Conservation (phyloP, 1,140 invertebrate species). For the Solen grandis region DNA sequence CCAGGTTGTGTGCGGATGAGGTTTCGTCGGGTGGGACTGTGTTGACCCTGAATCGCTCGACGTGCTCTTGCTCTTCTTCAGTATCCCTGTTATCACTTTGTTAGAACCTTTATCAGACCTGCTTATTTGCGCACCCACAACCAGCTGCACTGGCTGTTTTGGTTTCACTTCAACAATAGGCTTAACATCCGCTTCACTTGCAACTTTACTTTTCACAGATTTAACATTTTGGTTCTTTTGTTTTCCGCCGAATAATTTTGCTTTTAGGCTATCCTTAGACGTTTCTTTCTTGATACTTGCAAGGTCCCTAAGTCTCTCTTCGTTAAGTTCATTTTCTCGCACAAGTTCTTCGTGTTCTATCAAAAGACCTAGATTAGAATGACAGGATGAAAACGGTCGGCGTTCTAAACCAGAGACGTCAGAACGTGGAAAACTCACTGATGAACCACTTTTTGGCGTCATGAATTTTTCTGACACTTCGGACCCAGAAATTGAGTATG, state of each 20-base stretch:
- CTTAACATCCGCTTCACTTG: background rate
- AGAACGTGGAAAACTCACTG: slow-evolving; percentile 20
- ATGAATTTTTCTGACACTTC: slow-evolving; percentile 11
- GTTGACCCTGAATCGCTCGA: slow-evolving; percentile 24
- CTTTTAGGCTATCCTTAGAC: slow-evolving; percentile 7
- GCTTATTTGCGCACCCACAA: slow-evolving; percentile 5
- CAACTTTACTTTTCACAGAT: background rate
- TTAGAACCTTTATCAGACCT: background rate
- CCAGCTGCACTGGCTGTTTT: slow-evolving; percentile 16
- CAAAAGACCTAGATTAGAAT: slow-evolving; percentile 35
- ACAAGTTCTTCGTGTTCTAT: slow-evolving; percentile 28
- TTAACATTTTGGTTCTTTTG: slow-evolving; percentile 20
- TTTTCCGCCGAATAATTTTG: slow-evolving; percentile 17
- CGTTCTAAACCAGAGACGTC: slow-evolving; percentile 18
- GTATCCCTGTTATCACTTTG: slow-evolving; percentile 24
- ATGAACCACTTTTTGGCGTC: slow-evolving; percentile 12
- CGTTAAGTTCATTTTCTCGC: slow-evolving; percentile 26
- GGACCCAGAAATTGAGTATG: slow-evolving; percentile 24
- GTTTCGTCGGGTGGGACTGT: background rate
- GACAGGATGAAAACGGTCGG: slow-evolving; percentile 30
- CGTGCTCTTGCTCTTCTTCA: slow-evolving; percentile 25
- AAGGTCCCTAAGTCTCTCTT: slow-evolving; percentile 9
- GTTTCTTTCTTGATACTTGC: background rate
- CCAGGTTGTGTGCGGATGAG: background rate
- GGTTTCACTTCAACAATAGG: too few species aligned